Evolutionary conservation across 2,113 vertebrate genomes (phyloP), one percentile per base, ranked within the genome.

Genomic region (Brachirus orientalis): DNA sequence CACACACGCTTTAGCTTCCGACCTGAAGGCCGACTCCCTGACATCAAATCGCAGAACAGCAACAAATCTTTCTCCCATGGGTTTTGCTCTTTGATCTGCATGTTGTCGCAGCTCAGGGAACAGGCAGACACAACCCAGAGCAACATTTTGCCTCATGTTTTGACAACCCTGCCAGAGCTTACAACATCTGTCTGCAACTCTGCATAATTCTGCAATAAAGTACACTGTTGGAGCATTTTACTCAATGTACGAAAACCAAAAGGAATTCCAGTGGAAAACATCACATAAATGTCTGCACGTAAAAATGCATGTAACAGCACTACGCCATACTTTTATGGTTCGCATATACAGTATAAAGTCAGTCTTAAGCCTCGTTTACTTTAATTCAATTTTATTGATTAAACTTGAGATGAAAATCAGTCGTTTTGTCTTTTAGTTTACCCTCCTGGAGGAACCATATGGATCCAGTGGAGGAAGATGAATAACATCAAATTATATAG

Each of bases 91-190:
- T 86, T 84, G 61, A 85, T 86, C 61, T 61, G 50, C 53, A 44
- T 75, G 79, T 72, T 86, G 69, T 78, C 38, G 4, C 51, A 58
- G 67, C 69, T 65, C 19, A 0, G 51, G 35, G 50, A 75, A 59
- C 43, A 57, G 14, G 17, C 76, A 63, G 71, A 85, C 74, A 61
- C 37, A 71, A 72, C 41, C 55, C 78, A 85, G 82, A 84, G 20
- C 80, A 65, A 55, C 12, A 37, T 20, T 61, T 65, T 10, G 43
- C 57, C 72, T 52, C 20, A 55, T 72, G 83, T 76, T 83, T 83
- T 78, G 63, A 70, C 65, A 71, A 1, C 71, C 72, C 57, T 37
- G 47, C 16, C n/a, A 76, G 55, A 56, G 58, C 59, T 71, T 58
- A 52, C 61, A 69, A 55, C 75, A 67, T 62, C 5, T 28, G 47